These are phyloP conservation scores for Cephus runcator DNA, from an alignment of 2,888 invertebrate species.

Conservation along the genomic window DNA sequence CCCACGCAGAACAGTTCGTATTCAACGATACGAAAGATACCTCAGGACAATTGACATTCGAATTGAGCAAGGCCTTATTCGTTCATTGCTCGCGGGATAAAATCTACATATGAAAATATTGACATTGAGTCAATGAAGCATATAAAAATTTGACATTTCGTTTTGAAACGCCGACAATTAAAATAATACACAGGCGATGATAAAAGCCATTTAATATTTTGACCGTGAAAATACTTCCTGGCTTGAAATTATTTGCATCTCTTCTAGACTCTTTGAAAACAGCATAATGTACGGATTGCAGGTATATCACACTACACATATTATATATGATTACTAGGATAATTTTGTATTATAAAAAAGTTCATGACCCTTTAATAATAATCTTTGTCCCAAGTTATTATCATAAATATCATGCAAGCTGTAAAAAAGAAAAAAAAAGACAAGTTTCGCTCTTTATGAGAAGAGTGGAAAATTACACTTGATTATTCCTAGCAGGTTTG, in stretches of 20 bases:
- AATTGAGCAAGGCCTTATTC: neutral
- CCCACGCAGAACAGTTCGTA: neutral
- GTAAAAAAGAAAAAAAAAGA: neutral
- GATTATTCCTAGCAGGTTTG: neutral
- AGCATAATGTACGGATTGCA: neutral
- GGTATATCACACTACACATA: neutral
- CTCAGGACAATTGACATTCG: neutral
- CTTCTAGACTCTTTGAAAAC: neutral
- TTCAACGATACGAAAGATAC: neutral
- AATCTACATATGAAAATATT: neutral
- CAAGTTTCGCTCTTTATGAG: neutral
- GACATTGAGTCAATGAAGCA: neutral
- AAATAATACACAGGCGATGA: neutral
- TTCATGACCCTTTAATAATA: neutral
- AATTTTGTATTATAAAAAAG: neutral
- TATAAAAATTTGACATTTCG: neutral
- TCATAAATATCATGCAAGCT: neutral
- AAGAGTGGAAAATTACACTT: slow-evolving; percentile 3
- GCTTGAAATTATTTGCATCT: neutral
- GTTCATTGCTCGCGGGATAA: neutral
- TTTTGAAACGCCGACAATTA: neutral
- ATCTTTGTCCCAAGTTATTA: neutral
- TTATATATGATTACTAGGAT: neutral
- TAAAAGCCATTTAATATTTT: neutral
- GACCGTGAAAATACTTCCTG: neutral